Percentiles rank a stretch among this genome's conserved stretches.
Conservation (phyloP, 2,113 vertebrate genomes). For the Chaetodon auriga region DNA sequence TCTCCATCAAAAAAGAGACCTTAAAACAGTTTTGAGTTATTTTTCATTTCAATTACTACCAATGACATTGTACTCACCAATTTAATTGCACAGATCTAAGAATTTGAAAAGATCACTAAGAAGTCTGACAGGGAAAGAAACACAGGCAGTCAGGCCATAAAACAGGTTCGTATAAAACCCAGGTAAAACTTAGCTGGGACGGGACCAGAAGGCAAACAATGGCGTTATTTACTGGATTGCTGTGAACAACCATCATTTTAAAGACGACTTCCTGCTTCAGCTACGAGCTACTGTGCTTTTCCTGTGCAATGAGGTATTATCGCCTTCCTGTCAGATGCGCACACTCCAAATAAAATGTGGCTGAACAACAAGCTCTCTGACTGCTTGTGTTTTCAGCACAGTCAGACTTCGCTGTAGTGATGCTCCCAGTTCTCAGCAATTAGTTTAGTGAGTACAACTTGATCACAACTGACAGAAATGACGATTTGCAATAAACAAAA, state of each 20-base stretch:
- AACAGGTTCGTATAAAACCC: not conserved
- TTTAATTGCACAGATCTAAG: not conserved
- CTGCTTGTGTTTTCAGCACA: not conserved
- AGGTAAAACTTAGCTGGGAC: too few species aligned
- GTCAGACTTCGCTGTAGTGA: not conserved
- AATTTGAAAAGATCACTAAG: not conserved
- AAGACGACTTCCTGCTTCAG: not conserved
- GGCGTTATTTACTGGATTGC: not conserved
- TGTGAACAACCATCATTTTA: not conserved
- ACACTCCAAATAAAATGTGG: not conserved
- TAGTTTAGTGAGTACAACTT: not conserved
- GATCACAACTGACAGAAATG: not conserved
- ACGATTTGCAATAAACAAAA: not conserved
- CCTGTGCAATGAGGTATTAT: not conserved
- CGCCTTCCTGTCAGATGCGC: not conserved
- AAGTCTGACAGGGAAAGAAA: not conserved
- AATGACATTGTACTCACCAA: too few species aligned
- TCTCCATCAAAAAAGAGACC: too few species aligned
- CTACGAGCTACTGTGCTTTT: not conserved
- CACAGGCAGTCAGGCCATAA: not conserved
- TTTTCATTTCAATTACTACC: not conserved
- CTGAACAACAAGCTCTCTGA: not conserved
- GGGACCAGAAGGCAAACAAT: not conserved
- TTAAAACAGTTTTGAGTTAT: not conserved
- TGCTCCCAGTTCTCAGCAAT: not conserved